Conservation (phyloP, 2,888 invertebrate genomes). For the Euplagia quadripunctaria region DNA sequence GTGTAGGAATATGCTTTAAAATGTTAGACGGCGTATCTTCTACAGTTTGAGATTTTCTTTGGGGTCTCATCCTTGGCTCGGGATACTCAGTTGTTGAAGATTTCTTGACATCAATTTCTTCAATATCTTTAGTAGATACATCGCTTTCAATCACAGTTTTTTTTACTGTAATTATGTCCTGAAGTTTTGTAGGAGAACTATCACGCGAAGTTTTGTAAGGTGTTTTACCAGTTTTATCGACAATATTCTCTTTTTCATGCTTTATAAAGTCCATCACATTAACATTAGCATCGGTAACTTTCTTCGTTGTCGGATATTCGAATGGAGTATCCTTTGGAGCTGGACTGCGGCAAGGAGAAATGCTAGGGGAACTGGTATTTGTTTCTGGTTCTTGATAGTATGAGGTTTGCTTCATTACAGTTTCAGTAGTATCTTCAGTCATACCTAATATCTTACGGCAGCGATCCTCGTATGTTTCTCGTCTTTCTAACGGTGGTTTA, state of each 20-base stretch:
- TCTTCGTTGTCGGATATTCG: constrained; percentile 45
- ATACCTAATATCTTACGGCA: constrained; percentile 91
- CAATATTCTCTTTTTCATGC: constrained; percentile 59
- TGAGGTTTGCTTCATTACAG: constrained; percentile 35
- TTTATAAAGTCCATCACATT: constrained; percentile 61
- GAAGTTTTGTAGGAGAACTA: constrained; percentile 68
- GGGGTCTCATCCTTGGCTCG: constrained; percentile 41
- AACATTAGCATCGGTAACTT: constrained; percentile 44
- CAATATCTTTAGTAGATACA: constrained; percentile 26
- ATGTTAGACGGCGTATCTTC: neutral
- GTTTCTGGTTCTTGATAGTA: constrained; percentile 52
- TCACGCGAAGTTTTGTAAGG: constrained; percentile 48
- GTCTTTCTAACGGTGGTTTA: constrained; percentile 88
- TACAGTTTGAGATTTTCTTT: constrained; percentile 29
- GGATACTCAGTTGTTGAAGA: constrained; percentile 27
- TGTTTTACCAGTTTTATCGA: constrained; percentile 32
- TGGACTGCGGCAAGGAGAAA: constrained; percentile 72
- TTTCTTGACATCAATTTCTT: constrained; percentile 26
- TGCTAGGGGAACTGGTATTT: constrained; percentile 64
- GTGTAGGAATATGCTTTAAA: constrained; percentile 15
- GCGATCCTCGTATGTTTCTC: constrained; percentile 92
- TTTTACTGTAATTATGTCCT: constrained; percentile 56
- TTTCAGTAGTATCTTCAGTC: constrained; percentile 72
- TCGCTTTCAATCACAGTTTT: constrained; percentile 22
- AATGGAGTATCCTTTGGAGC: constrained; percentile 57